Percentiles rank a stretch among this genome's conserved stretches.
These are phyloP conservation scores for Boloria selene DNA, from an alignment of 2,888 invertebrate genomes.

Conservation along the genomic window DNA sequence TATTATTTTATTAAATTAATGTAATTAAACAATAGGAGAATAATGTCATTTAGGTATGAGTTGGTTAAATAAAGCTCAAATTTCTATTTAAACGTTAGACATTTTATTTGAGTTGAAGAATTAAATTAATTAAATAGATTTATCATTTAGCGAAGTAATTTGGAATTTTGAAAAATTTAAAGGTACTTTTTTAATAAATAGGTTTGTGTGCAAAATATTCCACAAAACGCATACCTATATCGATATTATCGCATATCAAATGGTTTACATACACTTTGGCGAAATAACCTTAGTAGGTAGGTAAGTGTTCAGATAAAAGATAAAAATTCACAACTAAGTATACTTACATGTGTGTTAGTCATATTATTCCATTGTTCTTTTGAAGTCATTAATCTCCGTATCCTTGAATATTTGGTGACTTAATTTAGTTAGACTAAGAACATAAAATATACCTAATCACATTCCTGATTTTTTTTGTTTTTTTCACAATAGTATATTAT, in stretches of 20 bases:
- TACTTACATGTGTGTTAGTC: constrained; percentile 20
- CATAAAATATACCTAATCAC: background rate
- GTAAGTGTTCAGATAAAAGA: constrained; percentile 21
- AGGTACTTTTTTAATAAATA: background rate
- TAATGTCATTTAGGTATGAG: no score
- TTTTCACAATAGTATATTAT: background rate
- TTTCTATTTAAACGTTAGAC: background rate
- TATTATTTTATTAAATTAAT: no score
- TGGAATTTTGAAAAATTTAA: no score
- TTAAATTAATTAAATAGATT: no score
- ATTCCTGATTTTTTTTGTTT: background rate
- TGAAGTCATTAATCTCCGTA: constrained; percentile 27
- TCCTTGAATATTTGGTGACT: constrained; percentile 13
- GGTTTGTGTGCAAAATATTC: background rate
- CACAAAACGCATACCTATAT: constrained; percentile 14
- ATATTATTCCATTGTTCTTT: constrained; percentile 30
- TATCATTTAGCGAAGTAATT: no score
- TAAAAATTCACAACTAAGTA: constrained; percentile 21
- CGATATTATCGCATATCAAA: constrained; percentile 20
- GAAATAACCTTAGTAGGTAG: constrained; percentile 12
- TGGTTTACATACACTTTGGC: constrained; percentile 13
- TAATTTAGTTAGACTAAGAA: background rate
- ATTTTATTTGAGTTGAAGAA: no score
- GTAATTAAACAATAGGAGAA: no score
- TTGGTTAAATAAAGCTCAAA: no score